Evolutionary conservation across 2,888 invertebrate genomes (phyloP).

Genomic region (Lordiphosa andalusiaca): DNA sequence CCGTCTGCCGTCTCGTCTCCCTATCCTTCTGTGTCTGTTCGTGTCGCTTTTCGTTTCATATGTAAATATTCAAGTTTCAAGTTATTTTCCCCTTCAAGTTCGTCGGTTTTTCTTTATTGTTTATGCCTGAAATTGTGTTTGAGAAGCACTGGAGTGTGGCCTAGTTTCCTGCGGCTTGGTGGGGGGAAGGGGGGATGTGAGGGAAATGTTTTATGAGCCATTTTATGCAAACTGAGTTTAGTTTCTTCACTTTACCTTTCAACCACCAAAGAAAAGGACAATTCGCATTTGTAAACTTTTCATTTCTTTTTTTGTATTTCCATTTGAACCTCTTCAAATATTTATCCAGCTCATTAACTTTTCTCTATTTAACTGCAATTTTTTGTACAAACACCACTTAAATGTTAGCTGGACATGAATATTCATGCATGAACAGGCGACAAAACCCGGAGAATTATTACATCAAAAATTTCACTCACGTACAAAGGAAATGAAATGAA

Average conservation of each 20-base stretch:
- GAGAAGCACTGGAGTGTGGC: constrained; percentile 65
- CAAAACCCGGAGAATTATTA: constrained; percentile 52
- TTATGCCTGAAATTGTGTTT: constrained; percentile 61
- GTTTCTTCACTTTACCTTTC: constrained; percentile 32
- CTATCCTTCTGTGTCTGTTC: constrained; percentile 33
- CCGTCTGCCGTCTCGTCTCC: constrained; percentile 20
- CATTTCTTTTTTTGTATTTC: not conserved
- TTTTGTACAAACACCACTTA: not conserved
- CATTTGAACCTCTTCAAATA: not conserved
- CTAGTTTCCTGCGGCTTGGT: constrained; percentile 45
- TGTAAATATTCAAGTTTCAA: constrained; percentile 72
- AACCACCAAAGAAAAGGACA: not conserved
- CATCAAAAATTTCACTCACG: constrained; percentile 67
- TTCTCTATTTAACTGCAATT: not conserved
- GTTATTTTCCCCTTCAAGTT: constrained; percentile 58
- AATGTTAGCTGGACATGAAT: constrained; percentile 30
- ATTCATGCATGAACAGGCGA: constrained; percentile 49
- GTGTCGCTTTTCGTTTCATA: constrained; percentile 67
- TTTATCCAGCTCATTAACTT: constrained; percentile 13
- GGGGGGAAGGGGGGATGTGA: constrained; percentile 27
- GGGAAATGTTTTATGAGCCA: constrained; percentile 71
- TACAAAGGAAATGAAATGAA: constrained; percentile 73
- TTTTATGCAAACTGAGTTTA: constrained; percentile 73
- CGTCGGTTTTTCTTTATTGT: constrained; percentile 58
- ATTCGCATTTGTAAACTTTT: constrained; percentile 1